Evolutionary conservation across 2,113 vertebrate species (phyloP).

Genomic region (Aspidoscelis tigris): DNA sequence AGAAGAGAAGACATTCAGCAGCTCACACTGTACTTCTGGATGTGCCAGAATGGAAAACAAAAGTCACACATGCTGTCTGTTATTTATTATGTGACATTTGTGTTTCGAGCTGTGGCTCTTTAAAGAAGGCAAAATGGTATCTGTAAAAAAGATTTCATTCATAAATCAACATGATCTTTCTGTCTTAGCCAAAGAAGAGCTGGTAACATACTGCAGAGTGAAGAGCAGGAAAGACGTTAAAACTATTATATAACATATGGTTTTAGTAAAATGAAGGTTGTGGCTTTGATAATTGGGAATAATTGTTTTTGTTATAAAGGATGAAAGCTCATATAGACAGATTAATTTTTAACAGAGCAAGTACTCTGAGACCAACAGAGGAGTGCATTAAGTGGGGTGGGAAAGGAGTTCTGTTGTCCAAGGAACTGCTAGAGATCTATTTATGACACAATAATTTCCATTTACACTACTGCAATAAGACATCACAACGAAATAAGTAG

Average conservation of each 20-base stretch:
- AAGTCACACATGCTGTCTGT: neutral
- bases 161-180: neutral
- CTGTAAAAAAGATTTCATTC: neutral
- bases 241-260: constrained; percentile 6
- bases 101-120: neutral
- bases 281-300: neutral
- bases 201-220: neutral
- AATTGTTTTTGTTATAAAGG: neutral
- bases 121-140: neutral
- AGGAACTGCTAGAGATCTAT: neutral
- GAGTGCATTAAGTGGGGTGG: neutral
- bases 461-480: neutral
- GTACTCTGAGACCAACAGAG: neutral
- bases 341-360: constrained; percentile 7
- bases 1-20: no score
- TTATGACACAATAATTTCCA: neutral
- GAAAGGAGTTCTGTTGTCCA: neutral
- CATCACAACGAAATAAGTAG: neutral
- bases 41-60: neutral
- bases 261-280: neutral
- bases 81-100: neutral
- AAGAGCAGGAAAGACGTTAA: neutral
- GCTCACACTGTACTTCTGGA: neutral
- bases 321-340: neutral
- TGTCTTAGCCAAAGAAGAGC: neutral